A percentile compares a stretch with the other conserved stretches of the same genome.
phyloP scores from a whole-genome alignment of 1,140 invertebrate genomes.

The Parapsyche elsis region DNA sequence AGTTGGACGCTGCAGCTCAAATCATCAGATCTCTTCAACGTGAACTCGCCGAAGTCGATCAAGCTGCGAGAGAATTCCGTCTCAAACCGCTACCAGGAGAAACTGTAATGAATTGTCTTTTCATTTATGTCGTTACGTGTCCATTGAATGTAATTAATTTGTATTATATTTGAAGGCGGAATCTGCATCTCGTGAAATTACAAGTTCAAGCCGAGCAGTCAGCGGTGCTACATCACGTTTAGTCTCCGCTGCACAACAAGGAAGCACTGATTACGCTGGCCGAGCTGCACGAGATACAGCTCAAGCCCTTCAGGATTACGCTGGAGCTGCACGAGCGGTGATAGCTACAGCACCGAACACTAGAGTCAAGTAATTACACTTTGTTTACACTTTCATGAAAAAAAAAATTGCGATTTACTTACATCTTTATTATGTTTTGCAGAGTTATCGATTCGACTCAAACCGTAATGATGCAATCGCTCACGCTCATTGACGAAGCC shows the following conservation, averaged over 20 bases:
- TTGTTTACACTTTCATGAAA: not conserved
- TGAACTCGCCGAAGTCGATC: constrained; percentile 84
- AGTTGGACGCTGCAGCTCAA: constrained; percentile 85
- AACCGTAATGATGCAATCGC: constrained; percentile 82
- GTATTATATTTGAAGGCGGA: constrained; percentile 72
- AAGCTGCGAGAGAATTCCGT: constrained; percentile 75
- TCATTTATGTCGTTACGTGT: constrained; percentile 13
- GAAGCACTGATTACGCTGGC: constrained; percentile 86
- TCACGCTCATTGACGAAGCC: constrained; percentile 82
- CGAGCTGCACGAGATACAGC: constrained; percentile 85
- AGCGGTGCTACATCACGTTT: constrained; percentile 81
- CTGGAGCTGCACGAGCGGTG: constrained; percentile 69
- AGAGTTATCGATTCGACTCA: constrained; percentile 79
- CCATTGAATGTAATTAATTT: not conserved
- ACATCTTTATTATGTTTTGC: constrained; percentile 39
- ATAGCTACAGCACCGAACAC: constrained; percentile 65
- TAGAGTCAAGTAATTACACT: constrained; percentile 16
- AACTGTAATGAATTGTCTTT: constrained; percentile 75
- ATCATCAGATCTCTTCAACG: constrained; percentile 82
- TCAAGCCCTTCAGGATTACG: constrained; percentile 78
- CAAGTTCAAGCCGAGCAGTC: constrained; percentile 73
- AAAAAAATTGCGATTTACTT: not conserved
- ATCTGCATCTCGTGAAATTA: constrained; percentile 78
- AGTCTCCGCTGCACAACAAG: constrained; percentile 85
- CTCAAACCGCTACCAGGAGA: constrained; percentile 88